Conservation (phyloP, 1,140 invertebrate genomes). For the Phymorhynchus buccinoides region DNA sequence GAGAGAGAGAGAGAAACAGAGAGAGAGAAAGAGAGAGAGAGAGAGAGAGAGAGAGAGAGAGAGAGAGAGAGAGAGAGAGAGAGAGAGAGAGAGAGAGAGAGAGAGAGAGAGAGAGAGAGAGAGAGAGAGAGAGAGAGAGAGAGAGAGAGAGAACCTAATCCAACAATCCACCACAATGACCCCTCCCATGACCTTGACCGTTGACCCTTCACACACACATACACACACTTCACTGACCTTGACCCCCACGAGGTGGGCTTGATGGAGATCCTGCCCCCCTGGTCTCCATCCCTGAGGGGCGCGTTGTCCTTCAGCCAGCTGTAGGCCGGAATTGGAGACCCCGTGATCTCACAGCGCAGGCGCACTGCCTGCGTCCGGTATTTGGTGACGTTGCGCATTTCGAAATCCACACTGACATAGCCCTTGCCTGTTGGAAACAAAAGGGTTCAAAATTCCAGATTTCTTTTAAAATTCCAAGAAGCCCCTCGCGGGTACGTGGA, state of each 20-base stretch:
- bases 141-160: not conserved
- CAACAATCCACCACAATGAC: no score
- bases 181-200: not conserved
- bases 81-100: not conserved
- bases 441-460: no score
- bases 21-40: conserved; percentile 9
- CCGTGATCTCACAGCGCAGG: conserved; percentile 81
- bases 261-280: conserved; percentile 75
- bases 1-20: not conserved
- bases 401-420: conserved; percentile 52
- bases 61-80: not conserved
- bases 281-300: conserved; percentile 74
- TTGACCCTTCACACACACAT: not conserved
- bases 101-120: not conserved
- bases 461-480: not conserved
- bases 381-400: conserved; percentile 79
- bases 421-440: conserved; percentile 43
- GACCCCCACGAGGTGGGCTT: conserved; percentile 67
- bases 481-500: not conserved
- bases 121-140: not conserved
- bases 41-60: not conserved
- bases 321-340: conserved; percentile 78
- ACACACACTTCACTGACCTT: conserved; percentile 55
- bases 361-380: conserved; percentile 78
- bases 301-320: conserved; percentile 82